Conservation (phyloP, 1,140 invertebrate species). For the Drosophila jambulina region DNA sequence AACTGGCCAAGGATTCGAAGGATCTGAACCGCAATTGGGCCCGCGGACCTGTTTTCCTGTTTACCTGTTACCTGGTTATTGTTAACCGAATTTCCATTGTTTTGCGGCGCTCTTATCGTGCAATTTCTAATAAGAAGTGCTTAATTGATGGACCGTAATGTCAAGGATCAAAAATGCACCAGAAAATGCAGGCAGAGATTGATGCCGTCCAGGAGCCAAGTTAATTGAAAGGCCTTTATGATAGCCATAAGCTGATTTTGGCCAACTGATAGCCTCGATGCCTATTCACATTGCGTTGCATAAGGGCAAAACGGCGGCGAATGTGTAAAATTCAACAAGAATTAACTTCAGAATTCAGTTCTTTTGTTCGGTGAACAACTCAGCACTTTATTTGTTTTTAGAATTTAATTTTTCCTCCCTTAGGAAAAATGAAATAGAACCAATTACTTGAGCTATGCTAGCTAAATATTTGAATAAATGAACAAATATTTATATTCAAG, state of each 20-base stretch:
- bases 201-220: neutral
- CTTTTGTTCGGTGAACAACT: neutral
- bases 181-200: neutral
- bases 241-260: neutral
- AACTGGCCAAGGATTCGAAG: neutral
- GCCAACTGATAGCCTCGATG: neutral
- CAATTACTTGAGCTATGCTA: neutral
- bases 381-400: neutral
- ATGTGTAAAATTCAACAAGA: neutral
- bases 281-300: neutral
- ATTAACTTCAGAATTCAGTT: neutral
- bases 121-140: neutral
- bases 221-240: neutral
- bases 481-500: no score
- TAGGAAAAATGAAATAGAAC: neutral
- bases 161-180: neutral
- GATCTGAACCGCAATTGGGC: neutral
- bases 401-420: no score
- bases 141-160: neutral
- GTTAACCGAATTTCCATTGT: neutral
- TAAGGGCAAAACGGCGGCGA: no score
- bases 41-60: neutral
- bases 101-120: neutral
- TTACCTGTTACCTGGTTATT: neutral
- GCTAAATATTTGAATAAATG: no score